Percentiles rank a stretch among this genome's conserved stretches.
Evolutionary conservation across 2,888 invertebrate genomes (phyloP).

Genomic region (Lithophane semibrunnea): DNA sequence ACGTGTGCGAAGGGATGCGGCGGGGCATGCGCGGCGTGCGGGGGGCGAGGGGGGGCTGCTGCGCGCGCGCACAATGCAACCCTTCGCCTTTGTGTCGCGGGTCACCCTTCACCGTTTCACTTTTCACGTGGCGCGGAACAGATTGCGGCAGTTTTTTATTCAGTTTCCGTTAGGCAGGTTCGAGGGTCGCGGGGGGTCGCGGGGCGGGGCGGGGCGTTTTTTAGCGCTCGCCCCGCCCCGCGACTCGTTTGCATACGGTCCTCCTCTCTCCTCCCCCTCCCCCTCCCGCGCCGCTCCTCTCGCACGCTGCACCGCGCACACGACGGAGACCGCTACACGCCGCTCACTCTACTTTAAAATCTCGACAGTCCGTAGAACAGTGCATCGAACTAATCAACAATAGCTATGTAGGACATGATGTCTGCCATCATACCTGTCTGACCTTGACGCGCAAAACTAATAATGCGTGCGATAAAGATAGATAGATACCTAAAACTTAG

Average conservation of each 20-base stretch:
- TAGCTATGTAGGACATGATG: not conserved
- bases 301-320: constrained; percentile 27
- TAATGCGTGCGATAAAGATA: not conserved
- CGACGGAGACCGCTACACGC: constrained; percentile 11
- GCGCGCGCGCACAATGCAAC: constrained; percentile 78
- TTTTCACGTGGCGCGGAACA: constrained; percentile 78
- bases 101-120: constrained; percentile 77
- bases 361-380: not conserved
- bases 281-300: constrained; percentile 30
- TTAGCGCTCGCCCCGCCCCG: constrained; percentile 71
- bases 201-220: constrained; percentile 70
- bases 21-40: constrained; percentile 40
- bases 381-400: not conserved
- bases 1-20: constrained; percentile 68
- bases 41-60: constrained; percentile 51
- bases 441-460: not conserved
- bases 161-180: constrained; percentile 74
- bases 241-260: constrained; percentile 80
- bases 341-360: not conserved
- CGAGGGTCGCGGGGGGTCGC: constrained; percentile 62
- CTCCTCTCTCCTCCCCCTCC: constrained; percentile 51
- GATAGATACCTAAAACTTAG: not conserved
- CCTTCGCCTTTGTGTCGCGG: constrained; percentile 72
- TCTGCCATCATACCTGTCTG: not conserved
- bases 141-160: constrained; percentile 79